Evolutionary conservation across 2,113 vertebrate species (phyloP).

Genomic region (Saguinus imperator): DNA sequence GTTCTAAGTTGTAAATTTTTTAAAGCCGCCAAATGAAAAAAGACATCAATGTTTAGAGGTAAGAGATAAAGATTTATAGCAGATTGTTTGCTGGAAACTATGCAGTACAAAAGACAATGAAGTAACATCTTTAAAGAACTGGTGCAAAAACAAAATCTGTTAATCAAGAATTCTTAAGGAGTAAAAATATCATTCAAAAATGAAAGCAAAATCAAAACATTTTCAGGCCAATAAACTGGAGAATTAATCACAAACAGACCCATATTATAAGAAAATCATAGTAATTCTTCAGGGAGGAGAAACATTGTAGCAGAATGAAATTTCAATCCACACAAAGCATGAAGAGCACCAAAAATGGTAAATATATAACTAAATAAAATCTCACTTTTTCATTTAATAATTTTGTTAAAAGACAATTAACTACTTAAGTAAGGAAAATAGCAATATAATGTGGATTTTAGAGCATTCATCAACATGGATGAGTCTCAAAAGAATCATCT

Average conservation of each 20-base stretch:
- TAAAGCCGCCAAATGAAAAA: background rate
- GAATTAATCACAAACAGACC: background rate
- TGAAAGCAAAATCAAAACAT: background rate
- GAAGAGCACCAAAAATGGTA: background rate
- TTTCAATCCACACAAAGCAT: background rate
- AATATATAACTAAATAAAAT: background rate
- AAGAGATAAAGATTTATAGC: background rate
- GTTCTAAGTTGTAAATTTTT: background rate
- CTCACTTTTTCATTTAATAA: background rate
- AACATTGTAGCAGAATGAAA: background rate
- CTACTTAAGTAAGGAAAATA: background rate
- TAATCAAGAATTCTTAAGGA: background rate
- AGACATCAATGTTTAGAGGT: background rate
- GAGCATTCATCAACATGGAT: background rate
- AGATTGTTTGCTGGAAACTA: background rate
- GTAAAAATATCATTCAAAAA: slow-evolving; percentile 26
- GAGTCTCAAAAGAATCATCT: background rate
- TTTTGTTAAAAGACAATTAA: background rate
- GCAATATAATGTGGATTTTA: background rate
- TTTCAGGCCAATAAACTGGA: background rate
- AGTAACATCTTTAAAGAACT: background rate
- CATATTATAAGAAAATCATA: background rate
- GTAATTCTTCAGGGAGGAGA: background rate
- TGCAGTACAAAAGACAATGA: background rate
- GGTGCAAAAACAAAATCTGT: background rate